Percentiles rank a stretch among this genome's conserved stretches.
phyloP scores from a whole-genome alignment of 2,113 vertebrate genomes.

The Gopherus flavomarginatus region DNA sequence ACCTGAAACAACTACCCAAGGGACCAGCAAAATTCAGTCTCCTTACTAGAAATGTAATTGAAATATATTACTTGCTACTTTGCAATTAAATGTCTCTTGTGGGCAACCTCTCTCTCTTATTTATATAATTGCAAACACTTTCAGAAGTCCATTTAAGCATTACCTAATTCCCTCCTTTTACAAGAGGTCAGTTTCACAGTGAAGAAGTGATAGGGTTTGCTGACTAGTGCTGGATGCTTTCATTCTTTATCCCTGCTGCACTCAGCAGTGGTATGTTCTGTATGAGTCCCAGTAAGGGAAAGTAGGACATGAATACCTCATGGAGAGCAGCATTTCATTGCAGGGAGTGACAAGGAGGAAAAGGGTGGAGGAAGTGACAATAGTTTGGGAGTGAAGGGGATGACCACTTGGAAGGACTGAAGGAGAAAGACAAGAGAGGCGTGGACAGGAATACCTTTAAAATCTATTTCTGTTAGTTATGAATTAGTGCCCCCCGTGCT shows the following conservation, averaged over 20 bases:
- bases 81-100: neutral
- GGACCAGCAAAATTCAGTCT: neutral
- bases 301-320: neutral
- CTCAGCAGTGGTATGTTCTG: neutral
- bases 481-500: neutral
- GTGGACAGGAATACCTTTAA: neutral
- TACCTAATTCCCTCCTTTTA: neutral
- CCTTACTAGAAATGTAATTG: fast-evolving
- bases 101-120: neutral
- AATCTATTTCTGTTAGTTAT: neutral
- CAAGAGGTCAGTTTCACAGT: neutral
- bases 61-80: neutral
- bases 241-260: neutral
- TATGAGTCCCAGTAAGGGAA: neutral
- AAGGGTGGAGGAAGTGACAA: neutral
- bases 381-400: neutral
- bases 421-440: neutral
- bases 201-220: neutral
- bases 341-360: neutral
- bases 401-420: neutral
- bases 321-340: neutral
- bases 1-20: neutral
- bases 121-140: neutral
- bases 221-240: neutral
- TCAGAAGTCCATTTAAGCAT: neutral